Evolutionary conservation across 2,888 invertebrate species (phyloP).

Genomic region (Leptothorax acervorum): DNA sequence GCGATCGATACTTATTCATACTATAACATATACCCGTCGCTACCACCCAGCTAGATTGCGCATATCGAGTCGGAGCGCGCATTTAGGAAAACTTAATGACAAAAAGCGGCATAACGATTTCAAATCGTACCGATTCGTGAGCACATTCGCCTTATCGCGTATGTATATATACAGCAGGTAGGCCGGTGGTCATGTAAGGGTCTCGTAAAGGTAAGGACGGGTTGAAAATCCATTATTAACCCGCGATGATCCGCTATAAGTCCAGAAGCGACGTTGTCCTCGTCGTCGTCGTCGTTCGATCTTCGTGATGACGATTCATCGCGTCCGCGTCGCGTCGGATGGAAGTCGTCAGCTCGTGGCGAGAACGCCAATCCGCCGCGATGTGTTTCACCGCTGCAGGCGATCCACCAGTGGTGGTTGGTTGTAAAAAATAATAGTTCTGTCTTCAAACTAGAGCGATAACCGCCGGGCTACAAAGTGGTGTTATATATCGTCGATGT

Average conservation of each 20-base stretch:
- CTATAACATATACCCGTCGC: constrained; percentile 29
- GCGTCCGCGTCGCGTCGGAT: constrained; percentile 7
- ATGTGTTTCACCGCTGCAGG: constrained; percentile 22
- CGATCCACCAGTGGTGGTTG: not conserved
- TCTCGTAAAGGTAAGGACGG: constrained; percentile 82
- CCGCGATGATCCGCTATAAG: constrained; percentile 77
- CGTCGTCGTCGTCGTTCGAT: constrained; percentile 18
- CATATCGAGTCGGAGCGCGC: constrained; percentile 59
- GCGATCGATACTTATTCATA: constrained; percentile 46
- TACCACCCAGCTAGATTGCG: constrained; percentile 13
- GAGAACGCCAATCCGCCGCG: constrained; percentile 47
- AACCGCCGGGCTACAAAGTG: not conserved
- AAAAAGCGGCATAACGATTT: constrained; percentile 80
- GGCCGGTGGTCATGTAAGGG: constrained; percentile 76
- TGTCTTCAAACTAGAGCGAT: constrained; percentile 29
- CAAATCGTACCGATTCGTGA: constrained; percentile 67
- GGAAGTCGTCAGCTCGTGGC: not conserved
- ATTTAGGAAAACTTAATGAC: constrained; percentile 82
- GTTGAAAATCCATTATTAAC: constrained; percentile 83
- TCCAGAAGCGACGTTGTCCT: constrained; percentile 35
- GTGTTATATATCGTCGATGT: constrained; percentile 41
- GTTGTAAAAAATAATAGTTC: constrained; percentile 62
- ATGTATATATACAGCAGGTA: constrained; percentile 81
- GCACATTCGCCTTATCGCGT: constrained; percentile 75
- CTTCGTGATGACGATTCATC: constrained; percentile 41